Conservation (phyloP, 2,888 invertebrate species). For the Cremastinae sp. region DNA sequence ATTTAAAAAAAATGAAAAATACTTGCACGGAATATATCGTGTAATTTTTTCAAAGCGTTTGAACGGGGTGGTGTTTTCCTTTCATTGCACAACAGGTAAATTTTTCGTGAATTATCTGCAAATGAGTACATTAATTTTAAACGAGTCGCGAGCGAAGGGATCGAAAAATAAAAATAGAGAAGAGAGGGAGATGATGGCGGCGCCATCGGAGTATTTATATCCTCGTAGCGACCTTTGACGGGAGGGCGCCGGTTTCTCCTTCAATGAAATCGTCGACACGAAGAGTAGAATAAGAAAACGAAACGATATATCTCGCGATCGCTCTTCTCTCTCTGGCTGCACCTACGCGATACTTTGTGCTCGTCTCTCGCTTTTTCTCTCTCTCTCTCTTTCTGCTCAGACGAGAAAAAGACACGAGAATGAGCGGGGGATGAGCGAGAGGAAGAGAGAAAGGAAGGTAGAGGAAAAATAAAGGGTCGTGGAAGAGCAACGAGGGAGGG, state of each 20-base stretch:
- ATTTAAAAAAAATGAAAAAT: too few species aligned
- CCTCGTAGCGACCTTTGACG: conserved; percentile 72
- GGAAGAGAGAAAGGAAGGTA: conserved; percentile 37
- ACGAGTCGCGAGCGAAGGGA: not conserved
- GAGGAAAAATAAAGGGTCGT: conserved; percentile 36
- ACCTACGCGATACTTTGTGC: conserved; percentile 11
- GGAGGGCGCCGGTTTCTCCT: conserved; percentile 63
- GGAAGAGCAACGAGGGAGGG: conserved; percentile 34
- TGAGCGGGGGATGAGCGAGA: conserved; percentile 18
- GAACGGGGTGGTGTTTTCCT: too few species aligned
- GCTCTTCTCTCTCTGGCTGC: conserved; percentile 14
- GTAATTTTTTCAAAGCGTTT: too few species aligned
- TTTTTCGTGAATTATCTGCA: not conserved
- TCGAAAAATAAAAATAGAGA: conserved; percentile 12
- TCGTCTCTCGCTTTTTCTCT: conserved; percentile 32
- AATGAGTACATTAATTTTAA: not conserved
- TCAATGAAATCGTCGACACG: conserved; percentile 64
- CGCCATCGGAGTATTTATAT: conserved; percentile 74
- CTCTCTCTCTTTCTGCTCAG: conserved; percentile 10
- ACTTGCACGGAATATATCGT: too few species aligned
- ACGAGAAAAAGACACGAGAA: conserved; percentile 35
- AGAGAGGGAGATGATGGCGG: conserved; percentile 60
- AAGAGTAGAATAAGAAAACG: conserved; percentile 39
- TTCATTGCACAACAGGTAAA: too few species aligned
- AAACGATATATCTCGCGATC: not conserved